Conservation (phyloP, 2,797 vertebrate genomes). For the Acanthornis magna region DNA sequence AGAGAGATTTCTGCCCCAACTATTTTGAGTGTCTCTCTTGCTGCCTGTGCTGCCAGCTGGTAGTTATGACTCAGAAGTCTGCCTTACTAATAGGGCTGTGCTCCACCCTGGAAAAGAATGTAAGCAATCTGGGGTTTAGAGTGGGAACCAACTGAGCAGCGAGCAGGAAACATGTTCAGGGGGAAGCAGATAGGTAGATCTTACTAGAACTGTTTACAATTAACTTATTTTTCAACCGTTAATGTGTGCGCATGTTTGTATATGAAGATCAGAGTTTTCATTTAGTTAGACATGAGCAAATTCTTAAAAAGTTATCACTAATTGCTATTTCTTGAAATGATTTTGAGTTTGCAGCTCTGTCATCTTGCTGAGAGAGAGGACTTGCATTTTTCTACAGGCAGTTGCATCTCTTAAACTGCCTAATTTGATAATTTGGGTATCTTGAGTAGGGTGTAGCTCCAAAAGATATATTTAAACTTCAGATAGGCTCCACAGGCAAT, state of each 20-base stretch:
- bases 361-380: neutral
- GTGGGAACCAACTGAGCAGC: neutral
- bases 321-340: neutral
- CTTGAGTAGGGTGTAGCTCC: neutral
- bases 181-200: neutral
- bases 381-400: constrained; percentile 12
- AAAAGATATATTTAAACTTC: neutral
- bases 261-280: neutral
- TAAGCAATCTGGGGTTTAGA: neutral
- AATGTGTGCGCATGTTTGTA: neutral
- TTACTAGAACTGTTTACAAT: neutral
- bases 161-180: neutral
- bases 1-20: neutral
- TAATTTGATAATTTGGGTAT: neutral
- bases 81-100: neutral
- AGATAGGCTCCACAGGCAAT: neutral
- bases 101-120: constrained; percentile 53
- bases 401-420: neutral
- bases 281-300: neutral
- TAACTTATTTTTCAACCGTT: neutral
- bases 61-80: constrained; percentile 22
- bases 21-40: neutral
- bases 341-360: neutral
- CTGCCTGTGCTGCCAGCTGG: constrained; percentile 7
- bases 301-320: neutral